Evolutionary conservation across 2,888 invertebrate genomes (phyloP), one percentile per base, ranked within the genome.

Genomic region (Euzetes globulus): DNA sequence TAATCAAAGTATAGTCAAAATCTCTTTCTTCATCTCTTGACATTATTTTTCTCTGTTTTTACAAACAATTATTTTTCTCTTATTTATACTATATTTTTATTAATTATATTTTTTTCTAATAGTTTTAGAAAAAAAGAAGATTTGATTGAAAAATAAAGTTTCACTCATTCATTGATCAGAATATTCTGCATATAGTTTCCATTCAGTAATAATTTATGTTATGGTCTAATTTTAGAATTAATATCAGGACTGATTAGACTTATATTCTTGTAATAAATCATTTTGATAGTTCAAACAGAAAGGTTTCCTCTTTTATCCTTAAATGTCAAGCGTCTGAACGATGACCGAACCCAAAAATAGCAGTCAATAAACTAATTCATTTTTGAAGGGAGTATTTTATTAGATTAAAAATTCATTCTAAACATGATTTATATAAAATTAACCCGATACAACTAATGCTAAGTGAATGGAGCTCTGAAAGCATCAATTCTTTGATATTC

Each of bases 1-100:
- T 60, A 60, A 60, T 60, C 60, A 60, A 60, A 60, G 60, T 60
- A 60, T 60, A 60, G 60, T 60, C 60, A 60, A 60, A 29, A 52
- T n/a, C 33, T 33, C 33, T 52, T 7, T 52, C 52, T 19, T 19
- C n/a, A 6, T 19, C 19, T 52, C 19, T 17, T 19, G 19, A 52
- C 7, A 52, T 19, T 6, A 52, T 52, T 52, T 52, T 52, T 52
- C 52, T 52, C 52, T 52, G 15, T 52, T 52, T 52, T 19, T 52
- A 52, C 52, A 52, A 6, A n/a, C 52, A 52, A 52, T 52, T 47
- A 47, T 52, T 52, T 7, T 52, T 4, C 19, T 52, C n/a, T 52
- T 52, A 52, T 52, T 52, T 52, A n/a, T 19, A 7, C 7, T 19
- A 19, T 52, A n/a, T 19, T 19, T 52, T 52, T 19, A n/a, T 52